Base-by-base conservation (phyloP, 2,888 invertebrate species). In the Glaucopsyche alexis region DNA sequence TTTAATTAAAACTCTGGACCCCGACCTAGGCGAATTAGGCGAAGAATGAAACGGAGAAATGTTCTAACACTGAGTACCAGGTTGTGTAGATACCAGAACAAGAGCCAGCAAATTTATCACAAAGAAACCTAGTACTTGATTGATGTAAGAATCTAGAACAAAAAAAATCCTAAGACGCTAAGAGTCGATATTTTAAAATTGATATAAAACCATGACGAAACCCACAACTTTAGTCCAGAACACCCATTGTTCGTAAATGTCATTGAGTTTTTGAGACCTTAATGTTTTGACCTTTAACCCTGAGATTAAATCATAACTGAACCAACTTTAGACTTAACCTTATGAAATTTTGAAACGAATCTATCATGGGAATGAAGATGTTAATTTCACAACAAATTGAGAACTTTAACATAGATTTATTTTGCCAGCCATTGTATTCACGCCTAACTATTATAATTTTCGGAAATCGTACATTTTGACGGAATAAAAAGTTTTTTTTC, bases 231-330 rank as follows among this genome's bases (percentile, higher is more conserved):
- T 69, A 29, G 47, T 49, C 69, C 69, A 69, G 49, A 69, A 47
- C 13, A 42, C 13, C 69, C 49, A 69, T 69, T 69, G 69, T 69
- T 69, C 69, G 49, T 69, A 69, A 69, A 69, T 69, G 69, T 69
- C 69, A 69, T 47, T 69, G 69, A 69, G 69, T 69, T 69, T 69
- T 69, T 69, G 69, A 45, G 49, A 49, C 69, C 29, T 69, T 49
- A 49, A 69, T 19, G 29, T 47, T 69, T 49, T 49, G 49, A 69
- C 47, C 69, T 69, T 49, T 69, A 13, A 69, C 69, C 47, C 47
- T 49, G 69, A 69, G 69, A 69, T 69, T 47, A 69, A 49, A 69
- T 69, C 69, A 60, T 60, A 60, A 60, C 60, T 60, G 60, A 60
- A 60, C 38, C 38, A 60, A 60, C 14, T 60, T 60, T 38, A 60